Percentiles rank a stretch among this genome's conserved stretches.
These are phyloP conservation scores for Embiotoca jacksoni DNA, from an alignment of 2,113 vertebrate species.

Conservation along the genomic window DNA sequence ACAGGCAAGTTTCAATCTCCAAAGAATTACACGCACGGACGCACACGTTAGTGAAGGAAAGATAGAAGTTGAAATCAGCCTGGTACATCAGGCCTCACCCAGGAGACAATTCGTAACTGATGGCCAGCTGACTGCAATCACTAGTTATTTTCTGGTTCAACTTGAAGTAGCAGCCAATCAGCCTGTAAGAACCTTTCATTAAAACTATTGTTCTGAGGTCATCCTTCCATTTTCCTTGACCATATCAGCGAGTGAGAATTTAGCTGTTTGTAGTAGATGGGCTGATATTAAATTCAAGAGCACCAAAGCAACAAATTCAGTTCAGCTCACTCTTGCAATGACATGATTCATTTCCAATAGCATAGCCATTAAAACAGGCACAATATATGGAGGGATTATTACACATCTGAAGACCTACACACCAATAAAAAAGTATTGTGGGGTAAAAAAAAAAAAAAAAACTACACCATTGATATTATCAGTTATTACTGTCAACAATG, in stretches of 20 bases:
- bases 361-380: neutral
- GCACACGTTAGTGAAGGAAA: neutral
- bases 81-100: neutral
- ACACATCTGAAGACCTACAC: neutral
- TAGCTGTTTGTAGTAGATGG: neutral
- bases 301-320: neutral
- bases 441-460: too few species aligned
- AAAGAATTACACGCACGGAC: too few species aligned
- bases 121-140: slow-evolving; percentile 19
- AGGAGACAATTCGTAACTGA: slow-evolving; percentile 16
- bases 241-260: neutral
- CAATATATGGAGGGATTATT: neutral
- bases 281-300: neutral
- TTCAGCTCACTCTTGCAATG: neutral
- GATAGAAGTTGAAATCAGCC: neutral
- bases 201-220: neutral
- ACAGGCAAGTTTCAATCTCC: too few species aligned
- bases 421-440: neutral
- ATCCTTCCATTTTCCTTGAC: neutral
- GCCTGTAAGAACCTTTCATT: neutral
- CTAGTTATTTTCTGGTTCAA: neutral
- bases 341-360: neutral
- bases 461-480: neutral
- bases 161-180: slow-evolving; percentile 24
- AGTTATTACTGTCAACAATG: neutral